A percentile compares a stretch with the other conserved stretches of the same genome.
Conservation (phyloP, 2,113 vertebrate genomes). For the Zosterops pallidus region DNA sequence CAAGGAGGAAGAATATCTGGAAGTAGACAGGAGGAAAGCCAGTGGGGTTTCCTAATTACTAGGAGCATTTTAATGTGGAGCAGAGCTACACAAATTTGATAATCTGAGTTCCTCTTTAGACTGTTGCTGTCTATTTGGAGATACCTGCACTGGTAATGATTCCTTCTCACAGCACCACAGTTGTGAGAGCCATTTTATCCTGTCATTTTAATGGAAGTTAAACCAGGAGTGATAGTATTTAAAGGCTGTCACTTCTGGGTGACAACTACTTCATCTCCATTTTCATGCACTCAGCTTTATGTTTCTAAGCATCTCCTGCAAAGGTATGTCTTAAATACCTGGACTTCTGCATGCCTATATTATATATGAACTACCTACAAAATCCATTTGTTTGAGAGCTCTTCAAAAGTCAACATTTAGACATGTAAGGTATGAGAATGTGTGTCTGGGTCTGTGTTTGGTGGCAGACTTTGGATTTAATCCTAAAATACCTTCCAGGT, state of each 20-base stretch:
- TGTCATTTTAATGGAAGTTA: neutral
- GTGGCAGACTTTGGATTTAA: neutral
- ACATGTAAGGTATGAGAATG: neutral
- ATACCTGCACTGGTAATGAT: neutral
- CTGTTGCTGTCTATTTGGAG: neutral
- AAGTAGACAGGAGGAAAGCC: neutral
- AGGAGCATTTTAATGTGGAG: neutral
- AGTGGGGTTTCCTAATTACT: neutral
- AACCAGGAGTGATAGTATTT: neutral
- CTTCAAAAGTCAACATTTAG: neutral
- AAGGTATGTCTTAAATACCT: neutral
- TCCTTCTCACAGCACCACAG: neutral
- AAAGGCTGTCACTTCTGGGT: conserved; percentile 9
- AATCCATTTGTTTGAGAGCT: neutral
- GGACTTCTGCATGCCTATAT: rapidly evolving
- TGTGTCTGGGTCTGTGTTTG: neutral
- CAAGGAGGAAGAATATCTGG: neutral
- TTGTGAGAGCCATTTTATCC: neutral
- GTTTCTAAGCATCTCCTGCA: neutral
- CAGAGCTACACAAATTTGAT: neutral
- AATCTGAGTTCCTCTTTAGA: neutral
- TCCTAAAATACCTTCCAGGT: neutral
- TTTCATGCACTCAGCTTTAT: neutral
- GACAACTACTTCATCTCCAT: neutral
- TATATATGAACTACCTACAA: neutral